Percentiles rank a stretch among this genome's conserved stretches.
Evolutionary conservation across 2,113 vertebrate species (phyloP).

Genomic region (Dicaeum eximium): DNA sequence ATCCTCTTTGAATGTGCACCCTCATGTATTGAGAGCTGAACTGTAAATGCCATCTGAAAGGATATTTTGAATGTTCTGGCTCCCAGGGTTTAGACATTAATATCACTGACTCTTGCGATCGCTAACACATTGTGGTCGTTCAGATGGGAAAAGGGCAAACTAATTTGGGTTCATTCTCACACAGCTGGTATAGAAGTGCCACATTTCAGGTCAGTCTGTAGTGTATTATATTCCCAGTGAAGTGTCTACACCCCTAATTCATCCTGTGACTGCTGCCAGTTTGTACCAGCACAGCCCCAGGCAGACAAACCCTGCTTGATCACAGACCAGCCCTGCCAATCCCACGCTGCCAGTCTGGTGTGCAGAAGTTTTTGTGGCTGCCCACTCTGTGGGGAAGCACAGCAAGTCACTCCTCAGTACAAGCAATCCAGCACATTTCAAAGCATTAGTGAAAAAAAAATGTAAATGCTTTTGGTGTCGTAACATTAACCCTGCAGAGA

Average conservation of each 20-base stretch:
- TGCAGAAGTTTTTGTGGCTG: not conserved
- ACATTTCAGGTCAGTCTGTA: not conserved
- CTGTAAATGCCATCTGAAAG: conserved; percentile 23
- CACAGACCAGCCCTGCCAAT: not conserved
- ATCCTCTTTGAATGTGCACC: not conserved
- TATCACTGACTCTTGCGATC: not conserved
- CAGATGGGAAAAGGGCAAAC: not conserved
- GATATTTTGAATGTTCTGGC: not conserved
- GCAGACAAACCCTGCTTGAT: not conserved
- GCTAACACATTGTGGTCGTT: not conserved
- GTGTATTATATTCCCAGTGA: not conserved
- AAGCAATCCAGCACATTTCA: not conserved
- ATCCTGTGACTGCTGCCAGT: not conserved
- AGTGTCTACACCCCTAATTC: not conserved
- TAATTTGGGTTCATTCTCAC: not conserved
- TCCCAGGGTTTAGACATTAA: not conserved
- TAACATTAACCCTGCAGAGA: not conserved
- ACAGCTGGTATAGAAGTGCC: not conserved
- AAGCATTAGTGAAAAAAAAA: not conserved
- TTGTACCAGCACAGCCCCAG: not conserved
- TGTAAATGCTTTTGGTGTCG: not conserved
- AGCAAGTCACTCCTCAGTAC: not conserved
- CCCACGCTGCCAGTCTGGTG: accelerated
- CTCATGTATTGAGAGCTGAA: not conserved
- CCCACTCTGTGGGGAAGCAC: not conserved